phyloP scores from a whole-genome alignment of 2,797 vertebrate species.

The Pseudomugil tenellus region DNA sequence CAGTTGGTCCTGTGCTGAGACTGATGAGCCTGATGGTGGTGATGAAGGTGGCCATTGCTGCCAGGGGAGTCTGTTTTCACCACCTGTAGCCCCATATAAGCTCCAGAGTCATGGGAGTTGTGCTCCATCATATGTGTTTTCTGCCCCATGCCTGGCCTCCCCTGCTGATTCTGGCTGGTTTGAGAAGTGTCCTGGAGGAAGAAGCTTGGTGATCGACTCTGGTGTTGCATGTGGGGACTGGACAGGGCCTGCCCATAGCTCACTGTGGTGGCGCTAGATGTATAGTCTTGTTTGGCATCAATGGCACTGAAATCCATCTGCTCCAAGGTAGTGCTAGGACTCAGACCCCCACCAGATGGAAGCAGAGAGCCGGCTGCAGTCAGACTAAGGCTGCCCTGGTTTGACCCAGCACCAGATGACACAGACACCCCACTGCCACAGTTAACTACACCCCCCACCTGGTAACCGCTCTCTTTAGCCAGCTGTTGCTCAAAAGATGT shows the following conservation, averaged over 20 bases:
- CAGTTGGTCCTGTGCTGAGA: conserved; percentile 89
- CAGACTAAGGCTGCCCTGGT: conserved; percentile 88
- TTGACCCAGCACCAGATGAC: conserved; percentile 83
- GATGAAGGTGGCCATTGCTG: conserved; percentile 81
- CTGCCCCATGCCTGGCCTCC: conserved; percentile 76
- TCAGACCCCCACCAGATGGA: conserved; percentile 95
- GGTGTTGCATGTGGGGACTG: conserved; percentile 92
- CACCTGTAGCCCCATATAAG: conserved; percentile 83
- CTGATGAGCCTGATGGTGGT: conserved; percentile 80
- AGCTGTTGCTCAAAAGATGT: conserved; percentile 98
- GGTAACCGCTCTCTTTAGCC: conserved; percentile 89
- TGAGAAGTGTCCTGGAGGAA: conserved; percentile 95
- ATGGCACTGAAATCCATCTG: conserved; percentile 99
- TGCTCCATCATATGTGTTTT: conserved; percentile 85
- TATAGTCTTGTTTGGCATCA: conserved; percentile 96
- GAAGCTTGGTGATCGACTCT: conserved; percentile 96
- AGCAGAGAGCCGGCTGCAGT: conserved; percentile 89
- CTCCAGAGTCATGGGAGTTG: conserved; percentile 81
- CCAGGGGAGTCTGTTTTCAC: conserved; percentile 92
- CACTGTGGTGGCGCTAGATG: conserved; percentile 75
- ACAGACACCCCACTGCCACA: conserved; percentile 80
- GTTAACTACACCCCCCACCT: conserved; percentile 80
- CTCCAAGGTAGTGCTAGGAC: conserved; percentile 97
- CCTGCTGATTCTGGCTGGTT: conserved; percentile 80
- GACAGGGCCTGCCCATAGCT: conserved; percentile 91